A percentile compares a stretch with the other conserved stretches of the same genome.
Evolutionary conservation across 2,797 vertebrate species (phyloP).

Genomic region (Labroides dimidiatus): DNA sequence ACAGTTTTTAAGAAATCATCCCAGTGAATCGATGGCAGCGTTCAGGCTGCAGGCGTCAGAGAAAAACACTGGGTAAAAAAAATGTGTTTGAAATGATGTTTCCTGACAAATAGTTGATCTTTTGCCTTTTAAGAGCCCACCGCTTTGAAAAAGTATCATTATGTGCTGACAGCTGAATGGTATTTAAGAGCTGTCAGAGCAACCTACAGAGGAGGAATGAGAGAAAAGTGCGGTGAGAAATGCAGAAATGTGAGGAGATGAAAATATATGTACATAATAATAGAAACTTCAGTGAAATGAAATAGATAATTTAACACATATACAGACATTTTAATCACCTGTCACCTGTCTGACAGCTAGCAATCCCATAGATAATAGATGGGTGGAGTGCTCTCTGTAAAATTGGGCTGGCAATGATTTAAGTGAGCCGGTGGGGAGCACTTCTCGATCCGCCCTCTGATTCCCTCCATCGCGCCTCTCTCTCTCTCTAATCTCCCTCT

Average conservation of each 20-base stretch:
- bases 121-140: slow-evolving; percentile 26
- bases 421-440: slow-evolving; percentile 68
- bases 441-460: slow-evolving; percentile 64
- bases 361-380: slow-evolving; percentile 72
- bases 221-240: slow-evolving; percentile 33
- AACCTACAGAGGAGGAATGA: slow-evolving; percentile 29
- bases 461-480: slow-evolving; percentile 58
- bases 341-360: too few relatives aligned
- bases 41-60: background rate
- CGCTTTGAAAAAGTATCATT: slow-evolving; percentile 50
- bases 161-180: slow-evolving; percentile 51
- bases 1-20: too few relatives aligned
- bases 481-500: slow-evolving; percentile 56
- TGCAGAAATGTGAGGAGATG: background rate
- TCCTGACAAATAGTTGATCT: slow-evolving; percentile 36
- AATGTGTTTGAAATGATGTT: slow-evolving; percentile 39
- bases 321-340: slow-evolving; percentile 42
- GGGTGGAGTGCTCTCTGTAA: slow-evolving; percentile 78
- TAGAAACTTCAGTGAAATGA: too few relatives aligned
- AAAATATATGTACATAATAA: too few relatives aligned
- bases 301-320: too few relatives aligned
- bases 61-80: slow-evolving; percentile 31
- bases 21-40: too few relatives aligned
- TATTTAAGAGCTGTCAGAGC: slow-evolving; percentile 48
- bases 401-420: slow-evolving; percentile 75